A percentile compares a stretch with the other conserved stretches of the same genome.
Conservation (phyloP, 2,888 invertebrate species). For the Euproctis similis region DNA sequence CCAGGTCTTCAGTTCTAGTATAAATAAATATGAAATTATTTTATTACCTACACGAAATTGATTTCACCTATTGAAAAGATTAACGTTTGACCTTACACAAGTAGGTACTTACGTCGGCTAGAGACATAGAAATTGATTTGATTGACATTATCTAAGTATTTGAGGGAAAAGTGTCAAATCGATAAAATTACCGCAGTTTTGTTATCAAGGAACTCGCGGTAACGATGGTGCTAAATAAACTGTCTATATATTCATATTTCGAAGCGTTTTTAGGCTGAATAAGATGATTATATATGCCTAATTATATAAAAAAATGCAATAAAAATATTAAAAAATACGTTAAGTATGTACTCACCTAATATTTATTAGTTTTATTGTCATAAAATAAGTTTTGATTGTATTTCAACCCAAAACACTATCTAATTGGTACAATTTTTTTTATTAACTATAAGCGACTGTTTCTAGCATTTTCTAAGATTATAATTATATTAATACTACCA, state of each 20-base stretch:
- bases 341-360: constrained; percentile 40
- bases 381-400: constrained; percentile 39
- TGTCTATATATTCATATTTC: too few species aligned
- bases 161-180: constrained; percentile 61
- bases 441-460: constrained; percentile 38
- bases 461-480: constrained; percentile 61
- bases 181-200: constrained; percentile 77
- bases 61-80: background rate
- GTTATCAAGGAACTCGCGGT: constrained; percentile 46
- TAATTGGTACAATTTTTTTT: constrained; percentile 57
- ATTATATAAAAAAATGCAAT: constrained; percentile 19
- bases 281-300: constrained; percentile 24
- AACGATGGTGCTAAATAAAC: too few species aligned
- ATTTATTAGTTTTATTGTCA: constrained; percentile 50
- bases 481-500: constrained; percentile 50
- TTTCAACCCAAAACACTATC: constrained; percentile 55
- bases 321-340: constrained; percentile 35
- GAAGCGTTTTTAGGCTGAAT: constrained; percentile 9
- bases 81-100: constrained; percentile 13
- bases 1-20: too few species aligned
- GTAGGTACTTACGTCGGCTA: constrained; percentile 10
- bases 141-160: too few species aligned
- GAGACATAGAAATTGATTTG: constrained; percentile 30
- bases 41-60: too few species aligned
- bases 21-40: too few species aligned